Percentiles rank a stretch among this genome's conserved stretches.
Conservation (phyloP, 2,888 invertebrate species). For the Augochlorella aurata region DNA sequence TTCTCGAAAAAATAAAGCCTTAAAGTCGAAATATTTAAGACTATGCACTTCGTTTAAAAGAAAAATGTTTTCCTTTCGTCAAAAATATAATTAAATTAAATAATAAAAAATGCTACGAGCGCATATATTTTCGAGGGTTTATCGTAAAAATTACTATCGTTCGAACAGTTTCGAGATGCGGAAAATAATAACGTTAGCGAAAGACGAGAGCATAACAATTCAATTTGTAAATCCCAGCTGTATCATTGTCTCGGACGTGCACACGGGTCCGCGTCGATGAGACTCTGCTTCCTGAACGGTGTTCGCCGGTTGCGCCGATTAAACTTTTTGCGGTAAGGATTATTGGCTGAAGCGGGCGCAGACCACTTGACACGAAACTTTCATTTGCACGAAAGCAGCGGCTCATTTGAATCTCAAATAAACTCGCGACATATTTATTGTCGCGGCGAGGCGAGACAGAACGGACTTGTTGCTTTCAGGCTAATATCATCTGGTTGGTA, state of each 20-base stretch:
- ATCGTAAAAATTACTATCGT: neutral
- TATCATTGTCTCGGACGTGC: neutral
- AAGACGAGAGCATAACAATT: neutral
- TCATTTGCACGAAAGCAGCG: constrained; percentile 36
- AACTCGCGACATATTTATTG: constrained; percentile 48
- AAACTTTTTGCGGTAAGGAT: constrained; percentile 35
- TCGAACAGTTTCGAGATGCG: neutral
- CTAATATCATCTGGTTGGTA: neutral
- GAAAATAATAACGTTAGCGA: neutral
- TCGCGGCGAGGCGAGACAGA: constrained; percentile 16
- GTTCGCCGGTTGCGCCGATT: constrained; percentile 23
- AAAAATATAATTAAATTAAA: too few species aligned
- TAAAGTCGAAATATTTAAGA: too few species aligned
- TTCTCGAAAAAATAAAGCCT: too few species aligned
- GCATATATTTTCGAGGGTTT: too few species aligned
- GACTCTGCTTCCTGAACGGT: neutral
- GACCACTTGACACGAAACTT: constrained; percentile 50
- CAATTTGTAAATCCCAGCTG: neutral
- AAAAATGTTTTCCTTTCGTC: too few species aligned
- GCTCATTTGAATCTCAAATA: constrained; percentile 55
- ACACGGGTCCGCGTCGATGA: neutral
- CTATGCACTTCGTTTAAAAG: too few species aligned
- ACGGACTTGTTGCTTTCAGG: constrained; percentile 46
- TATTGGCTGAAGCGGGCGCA: constrained; percentile 27
- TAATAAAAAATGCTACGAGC: too few species aligned